Evolutionary conservation across 1,140 invertebrate genomes (phyloP), one percentile per base, ranked within the genome.

Genomic region (Teleogryllus occipitalis): DNA sequence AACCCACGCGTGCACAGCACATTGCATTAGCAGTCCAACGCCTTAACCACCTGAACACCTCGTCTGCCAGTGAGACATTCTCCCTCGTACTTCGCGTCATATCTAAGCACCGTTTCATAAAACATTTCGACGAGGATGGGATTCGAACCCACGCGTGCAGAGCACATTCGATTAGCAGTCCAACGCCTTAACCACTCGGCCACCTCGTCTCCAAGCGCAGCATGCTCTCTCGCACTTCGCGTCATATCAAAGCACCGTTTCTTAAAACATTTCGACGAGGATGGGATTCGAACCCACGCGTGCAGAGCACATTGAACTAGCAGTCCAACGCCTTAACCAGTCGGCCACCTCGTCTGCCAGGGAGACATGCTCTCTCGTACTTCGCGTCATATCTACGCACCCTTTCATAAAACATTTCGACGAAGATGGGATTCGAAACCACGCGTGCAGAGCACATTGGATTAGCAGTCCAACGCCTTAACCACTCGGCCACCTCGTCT

Each of bases 181-280:
- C 80, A 80, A 80, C 80, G 80, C 80, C 80, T 80, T 80, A 80
- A 80, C 80, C 80, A 80, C 80, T 80, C 80, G 80, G 80, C 80
- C 80, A 80, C 80, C 80, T 80, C 80, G 80, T 80, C 80, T 78
- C n/a, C n/a, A n/a, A n/a, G n/a, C n/a, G n/a, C n/a, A n/a, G n/a
- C n/a, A n/a, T n/a, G n/a, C n/a, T n/a, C n/a, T n/a, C n/a, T n/a
- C n/a, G n/a, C n/a, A n/a, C n/a, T n/a, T n/a, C n/a, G n/a, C n/a
- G n/a, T n/a, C n/a, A n/a, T n/a, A n/a, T n/a, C n/a, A n/a, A n/a
- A n/a, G n/a, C n/a, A n/a, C n/a, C n/a, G n/a, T n/a, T n/a, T n/a
- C n/a, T n/a, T n/a, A n/a, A n/a, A n/a, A n/a, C n/a, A n/a, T 79
- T 76, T 78, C 78, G 78, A 79, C 78, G 78, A 79, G 78, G 78